Percentiles rank a stretch among this genome's conserved stretches.
These are phyloP conservation scores for Vulpes vulpes DNA, from an alignment of 2,113 vertebrate species.

Conservation along the genomic window DNA sequence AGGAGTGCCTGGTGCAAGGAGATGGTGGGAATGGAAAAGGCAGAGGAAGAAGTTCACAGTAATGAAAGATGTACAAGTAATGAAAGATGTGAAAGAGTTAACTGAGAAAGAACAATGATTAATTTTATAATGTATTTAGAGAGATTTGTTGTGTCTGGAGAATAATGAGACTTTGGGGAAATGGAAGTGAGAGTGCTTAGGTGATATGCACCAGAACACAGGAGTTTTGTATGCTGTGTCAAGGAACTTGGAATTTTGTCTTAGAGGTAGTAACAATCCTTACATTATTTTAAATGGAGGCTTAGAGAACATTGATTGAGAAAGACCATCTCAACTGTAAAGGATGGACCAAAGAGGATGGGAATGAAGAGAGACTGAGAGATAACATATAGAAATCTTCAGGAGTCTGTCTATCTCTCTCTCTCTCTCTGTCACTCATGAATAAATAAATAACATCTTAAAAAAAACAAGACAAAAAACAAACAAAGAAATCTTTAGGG, in stretches of 20 bases:
- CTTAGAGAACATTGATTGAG: conserved; percentile 12
- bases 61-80: neutral
- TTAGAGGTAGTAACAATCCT: neutral
- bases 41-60: neutral
- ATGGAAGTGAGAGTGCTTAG: neutral
- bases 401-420: no score
- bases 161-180: neutral
- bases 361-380: neutral
- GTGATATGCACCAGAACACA: neutral
- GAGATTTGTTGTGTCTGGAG: neutral
- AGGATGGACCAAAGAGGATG: neutral
- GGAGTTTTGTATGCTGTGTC: neutral
- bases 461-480: no score
- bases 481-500: neutral
- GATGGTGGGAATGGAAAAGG: neutral
- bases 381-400: neutral
- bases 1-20: neutral
- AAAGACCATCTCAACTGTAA: neutral
- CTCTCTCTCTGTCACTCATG: no score
- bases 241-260: neutral
- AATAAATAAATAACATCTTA: no score
- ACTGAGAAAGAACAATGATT: neutral
- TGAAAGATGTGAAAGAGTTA: neutral
- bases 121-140: neutral
- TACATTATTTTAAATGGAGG: neutral